Evolutionary conservation across 2,113 vertebrate genomes (phyloP).

Genomic region (Microcebus griseorufus): DNA sequence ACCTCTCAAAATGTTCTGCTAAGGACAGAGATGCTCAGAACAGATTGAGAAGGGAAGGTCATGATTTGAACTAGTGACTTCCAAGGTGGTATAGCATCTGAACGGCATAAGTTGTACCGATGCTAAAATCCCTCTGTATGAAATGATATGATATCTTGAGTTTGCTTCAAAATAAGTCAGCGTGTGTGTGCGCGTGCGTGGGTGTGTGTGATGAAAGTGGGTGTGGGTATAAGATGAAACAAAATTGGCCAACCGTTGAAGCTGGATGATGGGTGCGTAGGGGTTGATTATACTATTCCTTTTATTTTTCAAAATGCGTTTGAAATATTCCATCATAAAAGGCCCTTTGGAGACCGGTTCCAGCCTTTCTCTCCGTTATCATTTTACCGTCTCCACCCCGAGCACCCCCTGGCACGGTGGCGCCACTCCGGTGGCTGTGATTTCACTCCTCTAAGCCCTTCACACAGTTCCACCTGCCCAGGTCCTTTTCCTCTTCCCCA

Average conservation of each 20-base stretch:
- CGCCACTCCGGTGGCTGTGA: background rate
- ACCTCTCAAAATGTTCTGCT: background rate
- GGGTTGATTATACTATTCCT: background rate
- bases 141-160: background rate
- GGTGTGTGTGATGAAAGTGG: background rate
- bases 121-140: conserved; percentile 3
- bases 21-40: background rate
- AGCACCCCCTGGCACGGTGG: background rate
- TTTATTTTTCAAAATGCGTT: background rate
- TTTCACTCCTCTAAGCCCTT: conserved; percentile 29
- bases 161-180: conserved; percentile 19
- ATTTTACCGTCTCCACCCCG: background rate
- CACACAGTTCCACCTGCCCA: conserved; percentile 18
- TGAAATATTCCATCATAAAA: background rate
- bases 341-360: background rate
- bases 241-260: background rate
- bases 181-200: background rate
- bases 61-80: background rate
- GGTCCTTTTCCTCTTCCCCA: background rate
- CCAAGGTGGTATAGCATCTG: background rate
- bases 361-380: background rate
- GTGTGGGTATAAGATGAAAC: background rate
- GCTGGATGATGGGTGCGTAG: background rate
- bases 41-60: background rate
- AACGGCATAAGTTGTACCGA: background rate